Percentiles rank a stretch among this genome's conserved stretches.
These are phyloP conservation scores for Sycophila texana DNA, from an alignment of 2,888 invertebrate genomes.

Conservation along the genomic window DNA sequence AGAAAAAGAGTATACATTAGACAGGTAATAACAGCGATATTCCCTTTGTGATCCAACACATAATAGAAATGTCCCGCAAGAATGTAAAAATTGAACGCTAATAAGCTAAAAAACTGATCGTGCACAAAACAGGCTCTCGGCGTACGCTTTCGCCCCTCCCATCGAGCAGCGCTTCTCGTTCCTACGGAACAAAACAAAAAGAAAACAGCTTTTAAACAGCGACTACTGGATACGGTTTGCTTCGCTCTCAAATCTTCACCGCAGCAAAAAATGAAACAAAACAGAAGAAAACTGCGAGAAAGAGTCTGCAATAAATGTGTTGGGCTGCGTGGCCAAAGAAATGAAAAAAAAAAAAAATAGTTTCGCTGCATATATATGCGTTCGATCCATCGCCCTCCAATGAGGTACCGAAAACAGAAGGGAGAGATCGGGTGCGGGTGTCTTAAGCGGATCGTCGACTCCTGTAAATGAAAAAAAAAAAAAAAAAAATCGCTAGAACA, in stretches of 20 bases:
- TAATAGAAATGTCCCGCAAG: constrained; percentile 22
- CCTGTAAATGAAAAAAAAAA: constrained; percentile 50
- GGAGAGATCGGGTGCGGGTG: no score
- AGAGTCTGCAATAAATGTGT: constrained; percentile 34
- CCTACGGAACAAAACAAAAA: constrained; percentile 4
- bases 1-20: background rate
- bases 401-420: no score
- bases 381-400: no score
- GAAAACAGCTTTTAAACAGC: constrained; percentile 1
- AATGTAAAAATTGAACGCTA: constrained; percentile 44
- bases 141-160: background rate
- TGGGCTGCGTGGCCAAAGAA: constrained; percentile 1
- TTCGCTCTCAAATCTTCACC: constrained; percentile 2
- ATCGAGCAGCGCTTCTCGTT: constrained; percentile 12
- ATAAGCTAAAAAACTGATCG: constrained; percentile 49
- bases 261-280: constrained; percentile 45
- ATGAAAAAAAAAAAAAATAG: background rate
- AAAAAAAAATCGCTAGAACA: constrained; percentile 3
- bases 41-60: constrained; percentile 33
- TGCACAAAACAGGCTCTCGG: constrained; percentile 38
- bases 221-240: constrained; percentile 20
- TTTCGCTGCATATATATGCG: no score
- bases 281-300: constrained; percentile 19
- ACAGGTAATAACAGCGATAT: background rate
- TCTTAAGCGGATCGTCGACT: constrained; percentile 3